Evolutionary conservation across 2,113 vertebrate species (phyloP).

Genomic region (Vulpes vulpes): DNA sequence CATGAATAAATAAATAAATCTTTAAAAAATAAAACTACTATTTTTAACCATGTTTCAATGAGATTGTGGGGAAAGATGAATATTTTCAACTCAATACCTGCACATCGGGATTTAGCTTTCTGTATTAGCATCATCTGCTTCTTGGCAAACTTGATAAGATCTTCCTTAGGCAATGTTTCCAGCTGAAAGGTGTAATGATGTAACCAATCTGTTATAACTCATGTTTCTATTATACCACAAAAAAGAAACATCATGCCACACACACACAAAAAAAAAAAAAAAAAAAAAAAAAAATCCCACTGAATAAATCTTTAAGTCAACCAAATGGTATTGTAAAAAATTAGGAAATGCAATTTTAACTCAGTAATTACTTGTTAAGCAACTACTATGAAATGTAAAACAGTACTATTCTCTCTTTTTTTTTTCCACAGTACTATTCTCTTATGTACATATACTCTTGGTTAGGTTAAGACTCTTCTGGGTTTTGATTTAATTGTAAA

Average conservation of each 20-base stretch:
- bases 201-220: constrained; percentile 49
- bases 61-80: not conserved
- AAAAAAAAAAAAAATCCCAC: not conserved
- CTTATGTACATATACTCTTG: not conserved
- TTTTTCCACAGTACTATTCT: not conserved
- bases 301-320: not conserved
- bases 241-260: not conserved
- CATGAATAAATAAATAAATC: too few relatives aligned
- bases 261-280: not conserved
- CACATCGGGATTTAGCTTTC: constrained; percentile 94
- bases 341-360: not conserved
- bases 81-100: constrained; percentile 88
- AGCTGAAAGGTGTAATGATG: constrained; percentile 88
- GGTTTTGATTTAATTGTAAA: constrained; percentile 33
- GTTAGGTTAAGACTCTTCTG: not conserved
- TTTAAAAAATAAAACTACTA: not conserved
- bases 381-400: not conserved
- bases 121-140: constrained; percentile 96
- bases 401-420: not conserved
- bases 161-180: constrained; percentile 96
- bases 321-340: not conserved
- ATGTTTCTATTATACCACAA: constrained; percentile 6
- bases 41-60: not conserved
- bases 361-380: not conserved
- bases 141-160: constrained; percentile 98